These are phyloP conservation scores for Philopotamus ludificatus DNA, from an alignment of 1,140 invertebrate genomes.

Conservation along the genomic window DNA sequence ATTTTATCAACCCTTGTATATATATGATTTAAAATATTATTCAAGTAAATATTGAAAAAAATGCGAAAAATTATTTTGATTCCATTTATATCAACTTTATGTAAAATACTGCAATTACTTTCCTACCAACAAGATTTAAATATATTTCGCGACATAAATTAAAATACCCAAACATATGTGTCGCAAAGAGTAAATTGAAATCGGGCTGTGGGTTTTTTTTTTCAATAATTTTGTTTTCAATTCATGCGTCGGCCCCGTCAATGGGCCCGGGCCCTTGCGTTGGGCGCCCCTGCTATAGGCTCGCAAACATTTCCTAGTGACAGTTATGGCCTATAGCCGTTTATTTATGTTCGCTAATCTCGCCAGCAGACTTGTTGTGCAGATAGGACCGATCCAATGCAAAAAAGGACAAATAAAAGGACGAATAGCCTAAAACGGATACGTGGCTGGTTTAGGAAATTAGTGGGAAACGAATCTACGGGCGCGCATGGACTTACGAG, in stretches of 20 bases:
- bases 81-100: too few relatives aligned
- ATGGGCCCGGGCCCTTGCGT: conserved; percentile 3
- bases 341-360: conserved; percentile 39
- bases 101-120: too few relatives aligned
- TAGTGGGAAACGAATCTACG: conserved; percentile 14
- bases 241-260: not conserved
- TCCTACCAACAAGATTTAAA: too few relatives aligned
- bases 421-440: not conserved
- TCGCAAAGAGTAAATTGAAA: not conserved
- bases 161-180: too few relatives aligned
- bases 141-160: too few relatives aligned
- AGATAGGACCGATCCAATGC: conserved; percentile 29
- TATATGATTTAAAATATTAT: too few relatives aligned
- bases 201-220: too few relatives aligned
- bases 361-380: conserved; percentile 27
- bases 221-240: conserved; percentile 6
- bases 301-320: conserved; percentile 29
- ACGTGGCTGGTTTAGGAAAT: conserved; percentile 24
- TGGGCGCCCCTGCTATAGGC: conserved; percentile 10
- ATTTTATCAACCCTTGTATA: too few relatives aligned
- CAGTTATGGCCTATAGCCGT: conserved; percentile 37
- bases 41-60: too few relatives aligned
- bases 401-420: conserved; percentile 35
- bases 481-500: conserved; percentile 10
- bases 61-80: too few relatives aligned